Evolutionary conservation across 2,888 invertebrate species (phyloP).

Genomic region (Oxystoma pomonae): DNA sequence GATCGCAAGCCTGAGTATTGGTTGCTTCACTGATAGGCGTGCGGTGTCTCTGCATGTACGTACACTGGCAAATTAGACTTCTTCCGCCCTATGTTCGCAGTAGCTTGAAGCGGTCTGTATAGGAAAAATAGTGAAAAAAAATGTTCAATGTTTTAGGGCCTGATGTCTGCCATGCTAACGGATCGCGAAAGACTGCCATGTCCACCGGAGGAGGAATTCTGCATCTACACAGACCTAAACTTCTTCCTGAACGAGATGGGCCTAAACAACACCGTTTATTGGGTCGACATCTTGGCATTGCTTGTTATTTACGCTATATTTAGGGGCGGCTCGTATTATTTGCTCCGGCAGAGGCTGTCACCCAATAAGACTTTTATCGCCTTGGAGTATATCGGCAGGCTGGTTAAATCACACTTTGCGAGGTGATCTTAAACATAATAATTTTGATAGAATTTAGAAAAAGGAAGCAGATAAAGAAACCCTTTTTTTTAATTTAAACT

Average conservation of each 20-base stretch:
- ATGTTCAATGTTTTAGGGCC: constrained; percentile 55
- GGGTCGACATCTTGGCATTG: constrained; percentile 64
- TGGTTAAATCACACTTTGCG: constrained; percentile 58
- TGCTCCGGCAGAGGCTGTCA: constrained; percentile 66
- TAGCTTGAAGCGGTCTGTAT: too few relatives aligned
- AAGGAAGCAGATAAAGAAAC: too few relatives aligned
- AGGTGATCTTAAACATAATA: constrained; percentile 29
- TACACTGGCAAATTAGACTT: too few relatives aligned
- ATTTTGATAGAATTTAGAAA: too few relatives aligned
- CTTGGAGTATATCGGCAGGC: constrained; percentile 63
- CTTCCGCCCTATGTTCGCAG: too few relatives aligned
- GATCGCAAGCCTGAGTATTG: too few relatives aligned
- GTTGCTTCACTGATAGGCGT: too few relatives aligned
- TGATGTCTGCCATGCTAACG: constrained; percentile 73
- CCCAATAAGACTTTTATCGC: constrained; percentile 69
- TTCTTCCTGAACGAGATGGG: constrained; percentile 73
- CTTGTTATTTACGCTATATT: constrained; percentile 58
- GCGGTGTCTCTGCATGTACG: too few relatives aligned
- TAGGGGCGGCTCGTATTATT: constrained; percentile 65
- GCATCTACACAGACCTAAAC: constrained; percentile 69
- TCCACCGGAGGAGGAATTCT: constrained; percentile 65
- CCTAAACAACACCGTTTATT: constrained; percentile 65
- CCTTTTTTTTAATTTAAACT: too few relatives aligned
- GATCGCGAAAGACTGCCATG: constrained; percentile 72
- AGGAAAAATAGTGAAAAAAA: too few relatives aligned